A percentile compares a stretch with the other conserved stretches of the same genome.
Conservation (phyloP, 2,113 vertebrate species). For the Bos javanicus region DNA sequence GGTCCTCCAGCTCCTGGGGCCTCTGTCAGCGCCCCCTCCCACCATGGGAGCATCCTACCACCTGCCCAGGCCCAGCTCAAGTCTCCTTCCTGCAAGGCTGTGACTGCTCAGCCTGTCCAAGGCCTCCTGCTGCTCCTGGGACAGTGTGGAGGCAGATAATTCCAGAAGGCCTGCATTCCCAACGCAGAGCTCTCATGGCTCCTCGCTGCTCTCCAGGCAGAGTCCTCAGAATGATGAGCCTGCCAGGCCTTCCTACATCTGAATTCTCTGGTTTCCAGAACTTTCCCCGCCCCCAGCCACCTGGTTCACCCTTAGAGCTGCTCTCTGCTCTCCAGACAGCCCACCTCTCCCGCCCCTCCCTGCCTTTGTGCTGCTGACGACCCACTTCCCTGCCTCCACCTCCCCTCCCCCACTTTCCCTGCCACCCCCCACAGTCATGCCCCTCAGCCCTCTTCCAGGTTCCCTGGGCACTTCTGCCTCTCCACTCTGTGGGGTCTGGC, state of each 20-base stretch:
- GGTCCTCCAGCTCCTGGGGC: neutral
- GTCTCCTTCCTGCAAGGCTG: neutral
- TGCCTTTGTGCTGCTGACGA: neutral
- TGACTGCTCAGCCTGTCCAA: fast-evolving
- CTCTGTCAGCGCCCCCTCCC: neutral
- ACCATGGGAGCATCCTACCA: fast-evolving
- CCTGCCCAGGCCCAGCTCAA: neutral
- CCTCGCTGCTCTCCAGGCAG: neutral
- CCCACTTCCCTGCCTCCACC: neutral
- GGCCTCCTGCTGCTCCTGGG: neutral
- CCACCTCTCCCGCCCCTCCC: neutral
- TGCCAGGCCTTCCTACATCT: neutral
- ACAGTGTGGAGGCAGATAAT: neutral
- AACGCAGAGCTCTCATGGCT: fast-evolving
- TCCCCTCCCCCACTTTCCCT: neutral
- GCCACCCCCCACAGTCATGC: fast-evolving
- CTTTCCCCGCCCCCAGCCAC: neutral
- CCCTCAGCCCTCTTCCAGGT: neutral
- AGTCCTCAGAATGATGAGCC: neutral
- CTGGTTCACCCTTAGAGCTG: neutral
- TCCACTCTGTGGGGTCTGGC: neutral
- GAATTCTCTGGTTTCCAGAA: neutral
- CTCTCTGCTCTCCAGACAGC: neutral
- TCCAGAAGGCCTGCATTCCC: neutral
- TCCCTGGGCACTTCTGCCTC: neutral